Evolutionary conservation across 2,797 vertebrate genomes (phyloP).

Genomic region (Schizopygopsis pylzovi): DNA sequence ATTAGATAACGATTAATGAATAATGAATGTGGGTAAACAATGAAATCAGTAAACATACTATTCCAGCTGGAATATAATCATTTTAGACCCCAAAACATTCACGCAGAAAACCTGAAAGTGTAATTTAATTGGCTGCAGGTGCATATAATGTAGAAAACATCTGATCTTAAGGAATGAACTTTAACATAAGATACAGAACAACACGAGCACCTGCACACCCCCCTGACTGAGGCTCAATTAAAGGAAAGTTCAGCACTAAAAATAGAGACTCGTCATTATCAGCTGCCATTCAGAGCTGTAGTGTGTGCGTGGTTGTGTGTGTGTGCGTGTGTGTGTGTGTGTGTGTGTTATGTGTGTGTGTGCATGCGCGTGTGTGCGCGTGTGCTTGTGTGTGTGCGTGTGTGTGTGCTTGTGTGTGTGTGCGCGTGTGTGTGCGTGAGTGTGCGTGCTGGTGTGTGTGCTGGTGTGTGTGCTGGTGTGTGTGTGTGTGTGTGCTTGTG

Average conservation of each 20-base stretch:
- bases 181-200: background rate
- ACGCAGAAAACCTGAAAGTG: background rate
- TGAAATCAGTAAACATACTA: slow-evolving; percentile 18
- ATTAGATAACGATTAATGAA: slow-evolving; percentile 21
- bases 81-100: background rate
- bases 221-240: slow-evolving; percentile 35
- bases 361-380: no score
- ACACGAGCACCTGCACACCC: background rate
- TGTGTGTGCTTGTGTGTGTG: no score
- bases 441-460: no score
- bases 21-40: slow-evolving; percentile 26
- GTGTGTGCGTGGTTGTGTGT: slow-evolving; percentile 23
- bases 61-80: background rate
- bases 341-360: no score
- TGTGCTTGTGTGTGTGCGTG: no score
- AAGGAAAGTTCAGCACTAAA: slow-evolving; percentile 49
- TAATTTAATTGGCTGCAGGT: background rate
- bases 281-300: background rate
- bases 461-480: no score
- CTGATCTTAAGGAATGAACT: slow-evolving; percentile 1
- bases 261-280: slow-evolving; percentile 47
- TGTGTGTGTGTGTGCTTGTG: no score
- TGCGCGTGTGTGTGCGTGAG: no score
- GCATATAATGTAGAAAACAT: background rate
- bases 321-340: background rate